Conservation (phyloP, 2,113 vertebrate genomes). For the Piliocolobus tephrosceles region DNA sequence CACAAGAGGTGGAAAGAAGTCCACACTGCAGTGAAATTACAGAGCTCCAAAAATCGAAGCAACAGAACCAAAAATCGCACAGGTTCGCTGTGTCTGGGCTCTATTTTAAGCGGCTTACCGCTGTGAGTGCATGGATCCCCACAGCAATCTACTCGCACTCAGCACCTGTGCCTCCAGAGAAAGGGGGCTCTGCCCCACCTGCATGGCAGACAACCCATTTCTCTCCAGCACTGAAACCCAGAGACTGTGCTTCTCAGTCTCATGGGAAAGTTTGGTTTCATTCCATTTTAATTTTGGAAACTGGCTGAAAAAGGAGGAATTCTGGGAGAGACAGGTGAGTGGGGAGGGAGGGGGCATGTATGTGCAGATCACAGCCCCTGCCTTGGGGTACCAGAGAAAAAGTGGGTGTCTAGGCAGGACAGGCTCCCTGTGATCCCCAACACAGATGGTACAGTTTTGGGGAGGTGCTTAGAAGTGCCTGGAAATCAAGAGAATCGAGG, state of each 20-base stretch:
- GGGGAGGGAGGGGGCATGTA: background rate
- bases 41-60: background rate
- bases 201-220: background rate
- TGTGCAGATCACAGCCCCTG: background rate
- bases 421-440: background rate
- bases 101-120: fast-evolving
- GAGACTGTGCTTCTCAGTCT: background rate
- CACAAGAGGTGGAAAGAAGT: background rate
- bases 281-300: conserved; percentile 5
- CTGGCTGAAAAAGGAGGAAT: background rate
- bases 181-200: background rate
- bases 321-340: background rate
- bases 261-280: background rate
- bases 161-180: background rate
- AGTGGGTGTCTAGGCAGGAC: background rate
- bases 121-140: background rate
- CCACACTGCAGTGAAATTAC: background rate
- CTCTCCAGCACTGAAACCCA: background rate
- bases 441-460: background rate
- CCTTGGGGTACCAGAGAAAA: background rate
- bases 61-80: background rate
- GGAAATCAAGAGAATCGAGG: background rate
- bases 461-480: background rate
- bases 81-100: background rate
- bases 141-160: fast-evolving